Evolutionary conservation across 92 coral and sea anemone species (phyloP).

Genomic region (Epizoanthus rinbou): DNA sequence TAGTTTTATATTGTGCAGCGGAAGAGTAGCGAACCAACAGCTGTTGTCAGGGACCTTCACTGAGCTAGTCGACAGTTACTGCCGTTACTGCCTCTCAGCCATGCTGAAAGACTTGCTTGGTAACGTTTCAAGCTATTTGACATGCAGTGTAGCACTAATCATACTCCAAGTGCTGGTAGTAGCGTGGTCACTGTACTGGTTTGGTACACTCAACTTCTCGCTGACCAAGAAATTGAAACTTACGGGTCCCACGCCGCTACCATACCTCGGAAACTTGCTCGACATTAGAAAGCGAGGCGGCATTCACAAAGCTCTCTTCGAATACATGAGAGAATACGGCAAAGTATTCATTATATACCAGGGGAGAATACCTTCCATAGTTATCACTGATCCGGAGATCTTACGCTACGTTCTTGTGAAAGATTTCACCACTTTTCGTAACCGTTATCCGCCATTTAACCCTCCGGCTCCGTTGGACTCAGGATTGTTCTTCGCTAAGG

Average conservation of each 20-base stretch:
- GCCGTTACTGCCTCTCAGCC: background rate
- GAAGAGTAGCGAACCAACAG: background rate
- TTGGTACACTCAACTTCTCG: conserved; percentile 10
- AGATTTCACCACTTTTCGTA: conserved; percentile 13
- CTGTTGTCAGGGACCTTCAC: background rate
- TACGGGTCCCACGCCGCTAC: conserved; percentile 10
- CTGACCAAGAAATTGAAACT: conserved; percentile 8
- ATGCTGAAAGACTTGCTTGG: conserved; percentile 12
- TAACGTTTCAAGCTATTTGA: background rate
- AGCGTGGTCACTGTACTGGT: conserved; percentile 3
- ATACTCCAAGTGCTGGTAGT: background rate
- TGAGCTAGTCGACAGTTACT: background rate
- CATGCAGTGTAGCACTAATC: background rate
- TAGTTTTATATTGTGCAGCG: background rate
- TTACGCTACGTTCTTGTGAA: conserved; percentile 24
- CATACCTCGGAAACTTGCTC: conserved; percentile 30
- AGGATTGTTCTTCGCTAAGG: conserved; percentile 28
- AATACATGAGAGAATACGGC: conserved; percentile 33
- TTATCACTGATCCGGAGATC: conserved; percentile 23
- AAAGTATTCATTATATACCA: conserved; percentile 11
- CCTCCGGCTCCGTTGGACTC: conserved; percentile 22
- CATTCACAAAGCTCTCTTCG: conserved; percentile 30
- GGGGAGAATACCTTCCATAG: conserved; percentile 35
- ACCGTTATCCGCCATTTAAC: conserved; percentile 12
- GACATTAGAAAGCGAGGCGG: conserved; percentile 30